These are phyloP conservation scores for Mesocricetus auratus DNA, from an alignment of 2,113 vertebrate species.

Conservation along the genomic window DNA sequence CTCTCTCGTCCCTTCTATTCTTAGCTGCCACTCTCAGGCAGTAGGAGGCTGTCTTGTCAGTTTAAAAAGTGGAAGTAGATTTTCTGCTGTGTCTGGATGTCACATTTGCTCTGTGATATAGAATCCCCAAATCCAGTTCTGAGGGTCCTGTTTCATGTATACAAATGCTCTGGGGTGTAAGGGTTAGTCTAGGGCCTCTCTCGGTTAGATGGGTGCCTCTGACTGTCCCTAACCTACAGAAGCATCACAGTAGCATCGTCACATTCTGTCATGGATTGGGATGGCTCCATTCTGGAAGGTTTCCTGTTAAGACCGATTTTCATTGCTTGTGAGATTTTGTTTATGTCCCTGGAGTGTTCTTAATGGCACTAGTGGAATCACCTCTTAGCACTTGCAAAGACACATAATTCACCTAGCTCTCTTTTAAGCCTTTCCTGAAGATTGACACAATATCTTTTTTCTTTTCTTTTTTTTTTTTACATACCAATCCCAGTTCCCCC, in stretches of 20 bases:
- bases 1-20: not conserved
- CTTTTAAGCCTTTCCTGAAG: conserved; percentile 29
- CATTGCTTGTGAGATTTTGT: conserved; percentile 33
- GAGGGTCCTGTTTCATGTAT: not conserved
- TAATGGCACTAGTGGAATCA: conserved; percentile 29
- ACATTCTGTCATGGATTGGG: not conserved
- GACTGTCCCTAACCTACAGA: not conserved
- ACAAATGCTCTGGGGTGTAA: not conserved
- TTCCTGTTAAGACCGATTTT: conserved; percentile 48
- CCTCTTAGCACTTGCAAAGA: not conserved
- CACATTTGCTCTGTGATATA: conserved; percentile 23
- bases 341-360: conserved; percentile 29
- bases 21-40: not conserved
- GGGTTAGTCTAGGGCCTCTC: not conserved
- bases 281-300: not conserved
- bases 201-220: not conserved
- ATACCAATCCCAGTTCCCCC: no score
- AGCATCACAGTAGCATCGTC: not conserved
- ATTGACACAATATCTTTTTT: not conserved
- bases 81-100: conserved; percentile 8
- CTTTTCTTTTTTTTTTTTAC: no score
- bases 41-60: not conserved
- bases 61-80: conserved; percentile 19
- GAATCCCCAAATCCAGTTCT: not conserved
- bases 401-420: not conserved